Evolutionary conservation across 2,797 vertebrate genomes (phyloP).

Genomic region (Peromyscus aztecus): DNA sequence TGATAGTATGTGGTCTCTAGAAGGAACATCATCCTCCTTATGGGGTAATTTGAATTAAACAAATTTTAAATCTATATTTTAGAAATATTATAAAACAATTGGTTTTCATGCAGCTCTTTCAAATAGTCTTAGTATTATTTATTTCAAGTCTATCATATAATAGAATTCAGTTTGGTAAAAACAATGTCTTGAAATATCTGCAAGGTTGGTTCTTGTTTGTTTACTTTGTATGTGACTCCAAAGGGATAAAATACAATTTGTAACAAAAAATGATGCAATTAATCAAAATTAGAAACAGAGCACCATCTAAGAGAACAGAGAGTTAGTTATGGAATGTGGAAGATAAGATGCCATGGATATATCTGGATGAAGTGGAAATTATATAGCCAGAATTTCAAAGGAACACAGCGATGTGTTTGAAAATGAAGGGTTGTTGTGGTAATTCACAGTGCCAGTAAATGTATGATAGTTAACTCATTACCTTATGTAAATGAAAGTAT

Average conservation of each 20-base stretch:
- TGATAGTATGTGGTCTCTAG: neutral
- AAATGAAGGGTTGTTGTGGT: slow-evolving; percentile 9
- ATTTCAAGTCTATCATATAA: neutral
- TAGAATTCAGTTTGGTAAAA: neutral
- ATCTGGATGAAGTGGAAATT: slow-evolving; percentile 58
- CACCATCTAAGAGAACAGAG: neutral
- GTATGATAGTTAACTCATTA: slow-evolving; percentile 39
- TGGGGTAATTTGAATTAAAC: neutral
- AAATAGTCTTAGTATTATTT: neutral
- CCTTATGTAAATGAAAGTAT: slow-evolving; percentile 60
- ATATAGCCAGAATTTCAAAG: neutral
- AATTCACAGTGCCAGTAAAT: neutral
- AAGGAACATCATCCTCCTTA: neutral
- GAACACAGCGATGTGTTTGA: slow-evolving; percentile 9
- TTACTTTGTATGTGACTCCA: neutral
- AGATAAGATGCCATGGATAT: neutral
- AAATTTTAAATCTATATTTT: neutral
- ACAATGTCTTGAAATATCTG: neutral
- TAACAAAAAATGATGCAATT: slow-evolving; percentile 30
- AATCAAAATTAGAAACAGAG: neutral
- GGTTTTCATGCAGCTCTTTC: neutral
- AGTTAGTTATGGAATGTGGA: slow-evolving; percentile 14
- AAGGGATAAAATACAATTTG: neutral
- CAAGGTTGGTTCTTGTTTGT: neutral
- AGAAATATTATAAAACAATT: neutral